phyloP scores from a whole-genome alignment of 2,888 invertebrate genomes.

The Panzeria rudis region DNA sequence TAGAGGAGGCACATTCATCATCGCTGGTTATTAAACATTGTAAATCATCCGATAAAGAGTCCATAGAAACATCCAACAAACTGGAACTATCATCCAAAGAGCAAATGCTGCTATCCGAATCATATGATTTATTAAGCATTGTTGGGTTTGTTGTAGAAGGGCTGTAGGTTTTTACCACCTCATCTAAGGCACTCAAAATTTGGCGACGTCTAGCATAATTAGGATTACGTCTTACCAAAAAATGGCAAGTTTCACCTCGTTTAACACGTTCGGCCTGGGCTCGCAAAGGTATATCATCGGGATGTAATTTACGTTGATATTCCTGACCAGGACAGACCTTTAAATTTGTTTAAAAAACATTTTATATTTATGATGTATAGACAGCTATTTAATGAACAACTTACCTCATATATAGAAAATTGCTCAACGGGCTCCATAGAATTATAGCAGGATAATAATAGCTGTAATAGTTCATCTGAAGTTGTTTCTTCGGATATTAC shows the following conservation, averaged over 20 bases:
- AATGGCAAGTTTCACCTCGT: slow-evolving; percentile 89
- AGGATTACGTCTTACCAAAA: slow-evolving; percentile 92
- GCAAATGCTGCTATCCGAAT: slow-evolving; percentile 73
- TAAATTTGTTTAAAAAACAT: slow-evolving; percentile 65
- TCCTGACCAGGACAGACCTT: slow-evolving; percentile 91
- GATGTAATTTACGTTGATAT: slow-evolving; percentile 94
- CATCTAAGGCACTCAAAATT: slow-evolving; percentile 80
- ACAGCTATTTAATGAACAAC: slow-evolving; percentile 73
- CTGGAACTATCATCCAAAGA: slow-evolving; percentile 76
- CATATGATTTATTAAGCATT: slow-evolving; percentile 73
- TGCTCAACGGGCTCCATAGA: slow-evolving; percentile 92
- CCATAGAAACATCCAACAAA: slow-evolving; percentile 80
- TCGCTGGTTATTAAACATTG: slow-evolving; percentile 76
- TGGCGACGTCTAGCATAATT: slow-evolving; percentile 86
- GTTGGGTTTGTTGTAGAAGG: background rate
- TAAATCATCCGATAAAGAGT: slow-evolving; percentile 80
- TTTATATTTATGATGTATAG: background rate
- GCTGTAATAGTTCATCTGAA: slow-evolving; percentile 93
- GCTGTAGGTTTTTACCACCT: slow-evolving; percentile 67
- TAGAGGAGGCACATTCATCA: slow-evolving; percentile 77
- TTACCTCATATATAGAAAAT: slow-evolving; percentile 94
- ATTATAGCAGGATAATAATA: slow-evolving; percentile 93
- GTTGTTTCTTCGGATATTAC: slow-evolving; percentile 95
- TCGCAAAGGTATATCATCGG: slow-evolving; percentile 92
- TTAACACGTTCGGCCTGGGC: slow-evolving; percentile 90